Evolutionary conservation across 2,113 vertebrate genomes (phyloP), one percentile per base, ranked within the genome.

Genomic region (Psittacula cyanocephala): DNA sequence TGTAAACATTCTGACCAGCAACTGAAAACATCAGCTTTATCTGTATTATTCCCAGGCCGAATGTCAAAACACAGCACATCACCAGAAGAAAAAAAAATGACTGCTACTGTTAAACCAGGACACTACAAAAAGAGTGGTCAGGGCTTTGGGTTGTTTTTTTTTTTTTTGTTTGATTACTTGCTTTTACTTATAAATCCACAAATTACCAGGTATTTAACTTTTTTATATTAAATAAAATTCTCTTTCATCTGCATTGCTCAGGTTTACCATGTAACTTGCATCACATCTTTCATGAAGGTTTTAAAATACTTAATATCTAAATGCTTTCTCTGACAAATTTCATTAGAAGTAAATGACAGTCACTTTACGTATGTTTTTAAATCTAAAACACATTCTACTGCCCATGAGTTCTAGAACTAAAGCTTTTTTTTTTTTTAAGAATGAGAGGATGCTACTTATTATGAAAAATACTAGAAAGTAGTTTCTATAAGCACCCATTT

Each of bases 281-380:
- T 37, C 11, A 64, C 8, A 47, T 55, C 1, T 41, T 7, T 79
- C 74, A 71, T 25, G 22, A 83, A 80, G 1, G 2, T 47, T 28
- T 29, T 3, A 46, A 64, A 86, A 65, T 43, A 72, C 1, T 53
- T 46, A 24, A 47, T 57, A 29, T 37, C 7, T 59, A 68, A 80
- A 86, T 41, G 6, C 0, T 27, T 91, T 78, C 7, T n/a, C 27
- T 62, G 18, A 18, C 7, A 91, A 86, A 91, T 84, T 23, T 63
- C 6, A 33, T 57, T 44, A 5, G 0, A 5, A 17, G 68, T 46
- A 69, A 55, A 33, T 23, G 10, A 43, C 4, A 55, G 1, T 0
- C 10, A 33, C 14, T 1, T 19, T n/a, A 47, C 9, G 3, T 19
- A 33, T 47, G 9, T 67, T 77, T 80, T 93, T 53, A 57, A 68